These are phyloP conservation scores for Zaprionus capensis DNA, from an alignment of 1,140 invertebrate species.

Conservation along the genomic window DNA sequence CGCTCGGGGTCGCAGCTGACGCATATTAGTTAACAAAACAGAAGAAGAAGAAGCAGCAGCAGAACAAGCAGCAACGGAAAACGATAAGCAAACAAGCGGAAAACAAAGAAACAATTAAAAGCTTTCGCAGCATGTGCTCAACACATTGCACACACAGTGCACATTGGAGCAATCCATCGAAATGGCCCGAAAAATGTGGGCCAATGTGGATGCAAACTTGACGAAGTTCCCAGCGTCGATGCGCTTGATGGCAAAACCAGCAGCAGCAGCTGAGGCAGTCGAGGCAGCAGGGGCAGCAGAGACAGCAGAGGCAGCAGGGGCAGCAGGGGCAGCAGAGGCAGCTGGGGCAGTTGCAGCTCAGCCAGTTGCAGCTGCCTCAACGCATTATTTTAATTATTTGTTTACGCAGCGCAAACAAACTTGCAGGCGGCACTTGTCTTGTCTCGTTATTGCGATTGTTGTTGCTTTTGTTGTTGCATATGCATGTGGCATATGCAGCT, in stretches of 20 bases:
- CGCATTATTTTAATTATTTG: constrained; percentile 82
- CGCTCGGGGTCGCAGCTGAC: constrained; percentile 63
- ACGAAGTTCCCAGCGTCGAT: constrained; percentile 32
- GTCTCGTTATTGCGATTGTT: constrained; percentile 28
- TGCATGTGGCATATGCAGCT: constrained; percentile 35
- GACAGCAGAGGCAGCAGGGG: constrained; percentile 30
- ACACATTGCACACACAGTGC: constrained; percentile 52
- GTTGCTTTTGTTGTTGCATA: constrained; percentile 6
- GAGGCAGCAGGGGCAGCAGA: constrained; percentile 5
- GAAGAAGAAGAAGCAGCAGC: neutral
- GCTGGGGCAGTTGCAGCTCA: constrained; percentile 61
- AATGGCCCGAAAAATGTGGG: constrained; percentile 21
- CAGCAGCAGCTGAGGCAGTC: constrained; percentile 7
- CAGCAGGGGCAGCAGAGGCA: constrained; percentile 33
- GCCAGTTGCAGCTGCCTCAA: constrained; percentile 37
- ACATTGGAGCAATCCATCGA: neutral
- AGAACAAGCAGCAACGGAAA: neutral
- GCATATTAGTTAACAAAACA: constrained; percentile 71
- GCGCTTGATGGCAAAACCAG: constrained; percentile 57
- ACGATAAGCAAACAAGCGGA: constrained; percentile 16
- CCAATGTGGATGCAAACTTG: constrained; percentile 26
- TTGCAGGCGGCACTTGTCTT: constrained; percentile 67
- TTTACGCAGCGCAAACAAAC: constrained; percentile 75
- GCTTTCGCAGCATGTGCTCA: constrained; percentile 67
- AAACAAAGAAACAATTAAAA: constrained; percentile 62